Conservation (phyloP, 1,140 invertebrate species). For the Drosophila truncata region DNA sequence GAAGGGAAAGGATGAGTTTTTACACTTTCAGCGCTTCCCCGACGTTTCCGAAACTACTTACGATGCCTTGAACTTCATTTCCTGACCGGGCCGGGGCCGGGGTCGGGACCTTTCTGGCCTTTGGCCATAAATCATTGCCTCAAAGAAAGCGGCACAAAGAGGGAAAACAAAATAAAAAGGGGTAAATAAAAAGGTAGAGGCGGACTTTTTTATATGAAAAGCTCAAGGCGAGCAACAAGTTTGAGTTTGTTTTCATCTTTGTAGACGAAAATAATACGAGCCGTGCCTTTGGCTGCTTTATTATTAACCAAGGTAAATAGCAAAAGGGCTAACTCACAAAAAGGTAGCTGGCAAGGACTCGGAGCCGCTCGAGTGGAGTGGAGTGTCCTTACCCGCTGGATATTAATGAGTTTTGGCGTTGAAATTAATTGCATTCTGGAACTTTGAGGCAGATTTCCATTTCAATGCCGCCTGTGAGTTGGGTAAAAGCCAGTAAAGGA, state of each 20-base stretch:
- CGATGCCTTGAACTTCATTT: constrained; percentile 80
- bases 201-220: constrained; percentile 54
- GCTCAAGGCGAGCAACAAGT: constrained; percentile 73
- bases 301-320: constrained; percentile 83
- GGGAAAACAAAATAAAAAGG: constrained; percentile 28
- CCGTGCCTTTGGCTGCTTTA: constrained; percentile 73
- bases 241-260: constrained; percentile 79
- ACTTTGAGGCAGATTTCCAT: constrained; percentile 65
- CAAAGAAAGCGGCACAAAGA: constrained; percentile 53
- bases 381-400: constrained; percentile 52
- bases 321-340: constrained; percentile 66
- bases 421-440: constrained; percentile 81
- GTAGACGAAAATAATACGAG: constrained; percentile 68
- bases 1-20: constrained; percentile 37
- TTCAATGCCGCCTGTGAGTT: constrained; percentile 46
- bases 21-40: constrained; percentile 64
- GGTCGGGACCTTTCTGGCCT: constrained; percentile 60
- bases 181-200: constrained; percentile 50
- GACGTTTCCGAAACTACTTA: constrained; percentile 78
- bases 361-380: constrained; percentile 37
- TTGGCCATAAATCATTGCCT: constrained; percentile 78
- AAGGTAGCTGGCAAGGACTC: constrained; percentile 56
- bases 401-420: constrained; percentile 83
- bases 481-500: neutral
- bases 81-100: constrained; percentile 33